These are phyloP conservation scores for Squalus acanthias DNA, from an alignment of 2,797 vertebrate genomes.

Conservation along the genomic window DNA sequence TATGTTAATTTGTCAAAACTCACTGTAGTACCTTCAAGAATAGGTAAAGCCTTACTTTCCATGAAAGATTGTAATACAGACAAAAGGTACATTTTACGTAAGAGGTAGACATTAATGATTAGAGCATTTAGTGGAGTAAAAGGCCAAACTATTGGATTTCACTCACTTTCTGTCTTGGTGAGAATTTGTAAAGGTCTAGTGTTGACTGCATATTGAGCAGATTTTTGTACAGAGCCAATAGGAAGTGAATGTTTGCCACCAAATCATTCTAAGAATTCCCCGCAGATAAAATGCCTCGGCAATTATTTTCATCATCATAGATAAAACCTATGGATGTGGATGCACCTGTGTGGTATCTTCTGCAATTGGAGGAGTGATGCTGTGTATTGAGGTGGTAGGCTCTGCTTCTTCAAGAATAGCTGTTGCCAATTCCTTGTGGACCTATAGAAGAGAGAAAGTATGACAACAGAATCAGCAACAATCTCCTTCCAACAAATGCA, in stretches of 20 bases:
- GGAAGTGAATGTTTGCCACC: not conserved
- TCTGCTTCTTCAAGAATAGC: not conserved
- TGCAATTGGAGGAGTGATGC: not conserved
- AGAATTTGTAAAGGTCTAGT: not conserved
- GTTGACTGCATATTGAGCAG: not conserved
- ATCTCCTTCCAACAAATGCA: not conserved
- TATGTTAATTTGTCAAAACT: not conserved
- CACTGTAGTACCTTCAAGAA: not conserved
- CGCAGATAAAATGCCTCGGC: not conserved
- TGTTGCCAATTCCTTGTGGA: not conserved
- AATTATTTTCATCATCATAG: not conserved
- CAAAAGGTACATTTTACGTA: not conserved
- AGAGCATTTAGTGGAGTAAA: not conserved
- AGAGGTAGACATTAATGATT: not conserved
- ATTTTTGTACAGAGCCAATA: not conserved
- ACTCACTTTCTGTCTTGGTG: not conserved
- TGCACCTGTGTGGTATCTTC: not conserved
- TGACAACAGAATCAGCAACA: not conserved
- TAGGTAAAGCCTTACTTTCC: not conserved
- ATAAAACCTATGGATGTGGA: not conserved
- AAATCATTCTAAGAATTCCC: not conserved
- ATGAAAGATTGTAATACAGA: not conserved
- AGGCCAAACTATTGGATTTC: not conserved
- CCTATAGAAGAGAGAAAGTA: not conserved
- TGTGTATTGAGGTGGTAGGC: not conserved